phyloP scores from a whole-genome alignment of 92 coral and sea anemone genomes.

The Siderastrea siderea region DNA sequence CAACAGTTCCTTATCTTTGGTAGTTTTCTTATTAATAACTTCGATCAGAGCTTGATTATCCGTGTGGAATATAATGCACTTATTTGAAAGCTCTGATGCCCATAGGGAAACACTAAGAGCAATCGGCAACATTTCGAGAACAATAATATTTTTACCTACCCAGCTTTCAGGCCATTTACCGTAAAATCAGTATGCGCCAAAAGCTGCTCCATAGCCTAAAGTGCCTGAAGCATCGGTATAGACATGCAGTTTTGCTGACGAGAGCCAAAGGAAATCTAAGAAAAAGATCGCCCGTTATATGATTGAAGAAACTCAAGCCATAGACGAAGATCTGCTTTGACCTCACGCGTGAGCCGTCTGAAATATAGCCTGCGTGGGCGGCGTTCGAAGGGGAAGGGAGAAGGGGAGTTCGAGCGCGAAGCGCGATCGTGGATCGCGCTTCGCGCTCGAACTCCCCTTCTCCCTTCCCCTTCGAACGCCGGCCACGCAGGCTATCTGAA shows the following conservation, averaged over 20 bases:
- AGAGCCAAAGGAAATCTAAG: constrained; percentile 23
- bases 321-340: constrained; percentile 28
- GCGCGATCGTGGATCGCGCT: too few species aligned
- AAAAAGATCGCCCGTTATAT: constrained; percentile 44
- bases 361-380: too few species aligned
- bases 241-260: constrained; percentile 22
- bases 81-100: constrained; percentile 26
- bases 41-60: constrained; percentile 76
- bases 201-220: constrained; percentile 51
- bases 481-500: too few species aligned
- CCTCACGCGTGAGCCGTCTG: not conserved
- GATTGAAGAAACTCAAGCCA: constrained; percentile 33
- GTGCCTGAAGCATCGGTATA: constrained; percentile 54
- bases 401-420: too few species aligned
- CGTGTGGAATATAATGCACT: constrained; percentile 49
- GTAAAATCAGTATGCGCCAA: constrained; percentile 48
- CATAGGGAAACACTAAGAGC: constrained; percentile 41
- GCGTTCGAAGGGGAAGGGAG: too few species aligned
- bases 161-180: constrained; percentile 56
- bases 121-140: constrained; percentile 56
- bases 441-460: too few species aligned
- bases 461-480: too few species aligned
- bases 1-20: constrained; percentile 62
- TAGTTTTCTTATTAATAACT: constrained; percentile 67
- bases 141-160: constrained; percentile 29